Base-by-base conservation (phyloP, 2,888 invertebrate species). In the Lissocephala sabroskyi region DNA sequence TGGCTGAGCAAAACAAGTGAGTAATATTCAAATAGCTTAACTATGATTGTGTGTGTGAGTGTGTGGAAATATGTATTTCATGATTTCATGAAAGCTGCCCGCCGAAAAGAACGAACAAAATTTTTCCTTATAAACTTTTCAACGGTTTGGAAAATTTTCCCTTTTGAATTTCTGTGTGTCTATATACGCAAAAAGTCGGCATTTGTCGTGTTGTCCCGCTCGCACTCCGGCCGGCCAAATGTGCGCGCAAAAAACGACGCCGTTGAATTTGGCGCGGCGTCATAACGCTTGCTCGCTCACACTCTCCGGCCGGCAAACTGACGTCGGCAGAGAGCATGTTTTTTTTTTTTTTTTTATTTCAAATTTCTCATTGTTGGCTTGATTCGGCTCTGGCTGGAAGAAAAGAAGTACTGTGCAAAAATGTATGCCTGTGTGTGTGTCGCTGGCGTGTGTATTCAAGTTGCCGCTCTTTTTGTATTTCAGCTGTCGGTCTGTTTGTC, bases 1-100 rank as follows among this genome's bases (percentile, higher is more conserved):
- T 82, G 80, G 82, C 83, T 81, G 82, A 83, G 62, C 82, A 84
- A 78, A 84, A 83, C 62, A 84, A 82, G 84, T 84, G 82, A 84
- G 84, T 84, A 83, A 62, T 60, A 40, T 42, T 54, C 57, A 46
- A 45, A 45, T 13, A 42, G 56, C 56, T 50, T 47, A 41, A 40
- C 54, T 45, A 40, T 50, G 41, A n/a, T n/a, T 41, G 41, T 62
- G 53, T 57, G 29, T 42, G 46, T 55, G 55, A 35, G 46, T 39
- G 9, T 56, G 29, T 41, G 44, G 32, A n/a, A n/a, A n/a, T 51
- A 55, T 62, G 56, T 56, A 54, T 65, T 62, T 56, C 51, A 58
- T 41, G 58, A 55, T 59, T 14, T 51, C 35, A 32, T 26, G n/a
- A 36, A 37, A 52, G 53, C 53, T 11, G 48, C 48, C n/a, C 44